These are phyloP conservation scores for Seladonia tumulorum DNA, from an alignment of 2,888 invertebrate genomes.

Conservation along the genomic window DNA sequence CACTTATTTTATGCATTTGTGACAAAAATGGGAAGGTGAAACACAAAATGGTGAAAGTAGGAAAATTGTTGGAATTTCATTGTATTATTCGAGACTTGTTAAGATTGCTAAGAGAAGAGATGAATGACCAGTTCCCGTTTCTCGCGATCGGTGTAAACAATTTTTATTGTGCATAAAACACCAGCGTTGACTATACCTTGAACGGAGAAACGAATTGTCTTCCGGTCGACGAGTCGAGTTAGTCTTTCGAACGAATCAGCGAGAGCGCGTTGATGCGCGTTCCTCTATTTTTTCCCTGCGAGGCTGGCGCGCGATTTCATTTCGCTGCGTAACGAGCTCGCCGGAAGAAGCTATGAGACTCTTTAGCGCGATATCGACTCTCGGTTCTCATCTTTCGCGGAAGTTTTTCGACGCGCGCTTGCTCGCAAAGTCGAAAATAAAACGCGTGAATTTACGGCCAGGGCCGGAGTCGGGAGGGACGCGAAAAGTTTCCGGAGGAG, in stretches of 20 bases:
- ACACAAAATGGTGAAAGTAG: no score
- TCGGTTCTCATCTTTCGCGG: constrained; percentile 6
- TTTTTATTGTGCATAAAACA: neutral
- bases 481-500: constrained; percentile 11
- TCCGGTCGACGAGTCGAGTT: neutral
- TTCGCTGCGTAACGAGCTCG: constrained; percentile 7
- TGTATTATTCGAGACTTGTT: no score
- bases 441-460: constrained; percentile 36
- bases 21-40: no score
- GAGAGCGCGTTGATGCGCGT: neutral
- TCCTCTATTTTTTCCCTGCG: neutral
- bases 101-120: no score
- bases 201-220: neutral
- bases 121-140: no score
- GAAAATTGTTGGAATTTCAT: no score
- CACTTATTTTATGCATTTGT: no score
- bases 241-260: neutral
- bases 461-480: neutral
- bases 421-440: constrained; percentile 30
- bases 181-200: neutral
- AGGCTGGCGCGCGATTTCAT: neutral
- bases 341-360: constrained; percentile 1
- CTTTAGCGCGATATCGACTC: constrained; percentile 19
- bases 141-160: neutral
- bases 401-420: constrained; percentile 8